Evolutionary conservation across 2,888 invertebrate genomes (phyloP).

Genomic region (Deroplatys truncata): DNA sequence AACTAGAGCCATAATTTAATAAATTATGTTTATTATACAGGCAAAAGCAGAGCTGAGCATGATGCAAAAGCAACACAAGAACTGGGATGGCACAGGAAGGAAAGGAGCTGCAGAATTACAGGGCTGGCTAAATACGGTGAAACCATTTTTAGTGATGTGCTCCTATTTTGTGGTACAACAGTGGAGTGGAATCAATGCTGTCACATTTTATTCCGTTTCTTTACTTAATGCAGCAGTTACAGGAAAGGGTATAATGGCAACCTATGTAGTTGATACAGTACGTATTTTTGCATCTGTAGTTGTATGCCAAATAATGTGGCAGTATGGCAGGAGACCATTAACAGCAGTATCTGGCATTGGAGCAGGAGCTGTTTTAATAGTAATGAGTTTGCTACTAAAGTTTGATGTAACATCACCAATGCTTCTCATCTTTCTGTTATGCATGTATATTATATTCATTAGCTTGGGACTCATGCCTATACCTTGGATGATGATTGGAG

Average conservation of each 20-base stretch:
- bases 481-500: neutral
- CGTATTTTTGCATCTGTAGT: neutral
- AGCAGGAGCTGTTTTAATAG: neutral
- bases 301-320: neutral
- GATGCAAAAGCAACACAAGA: neutral
- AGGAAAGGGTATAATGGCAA: neutral
- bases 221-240: neutral
- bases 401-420: neutral
- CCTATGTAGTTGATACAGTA: neutral
- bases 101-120: neutral
- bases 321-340: neutral
- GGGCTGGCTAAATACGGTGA: neutral
- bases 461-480: neutral
- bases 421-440: neutral
- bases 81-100: neutral
- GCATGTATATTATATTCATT: neutral
- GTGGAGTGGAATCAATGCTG: neutral
- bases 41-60: neutral
- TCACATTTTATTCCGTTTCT: neutral
- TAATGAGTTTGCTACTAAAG: neutral
- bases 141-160: neutral
- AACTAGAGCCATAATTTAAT: no score
- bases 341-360: neutral
- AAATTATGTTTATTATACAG: neutral
- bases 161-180: neutral